phyloP scores from a whole-genome alignment of 1,140 invertebrate genomes.

The Neodiprion lecontei region DNA sequence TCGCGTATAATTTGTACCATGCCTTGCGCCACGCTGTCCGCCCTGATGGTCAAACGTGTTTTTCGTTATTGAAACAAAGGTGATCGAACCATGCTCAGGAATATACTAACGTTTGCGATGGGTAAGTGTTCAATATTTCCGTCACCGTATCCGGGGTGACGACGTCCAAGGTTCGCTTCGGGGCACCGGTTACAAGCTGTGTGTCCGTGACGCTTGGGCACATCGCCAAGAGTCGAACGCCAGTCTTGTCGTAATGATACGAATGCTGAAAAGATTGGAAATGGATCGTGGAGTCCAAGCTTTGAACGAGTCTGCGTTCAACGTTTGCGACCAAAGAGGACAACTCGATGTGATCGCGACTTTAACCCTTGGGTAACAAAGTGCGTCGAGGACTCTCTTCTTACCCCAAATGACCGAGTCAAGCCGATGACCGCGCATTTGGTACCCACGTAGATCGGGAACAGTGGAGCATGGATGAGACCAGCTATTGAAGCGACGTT shows the following conservation, averaged over 20 bases:
- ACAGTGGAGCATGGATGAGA: constrained; percentile 44
- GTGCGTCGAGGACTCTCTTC: not conserved
- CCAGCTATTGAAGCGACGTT: constrained; percentile 51
- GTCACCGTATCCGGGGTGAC: not conserved
- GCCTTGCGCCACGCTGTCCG: constrained; percentile 45
- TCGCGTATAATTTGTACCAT: constrained; percentile 51
- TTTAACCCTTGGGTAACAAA: too few relatives aligned
- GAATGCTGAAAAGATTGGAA: not conserved
- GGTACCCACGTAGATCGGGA: constrained; percentile 58
- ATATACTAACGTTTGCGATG: constrained; percentile 50
- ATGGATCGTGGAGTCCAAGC: too few relatives aligned
- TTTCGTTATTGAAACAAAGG: constrained; percentile 3
- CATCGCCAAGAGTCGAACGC: constrained; percentile 48
- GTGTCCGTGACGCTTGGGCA: constrained; percentile 56
- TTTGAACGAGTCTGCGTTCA: too few relatives aligned
- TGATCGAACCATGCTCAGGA: not conserved
- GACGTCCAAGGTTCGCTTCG: not conserved
- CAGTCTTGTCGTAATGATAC: constrained; percentile 32
- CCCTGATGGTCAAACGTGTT: constrained; percentile 36
- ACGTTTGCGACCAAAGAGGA: too few relatives aligned
- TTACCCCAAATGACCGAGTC: constrained; percentile 50
- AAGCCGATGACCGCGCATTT: constrained; percentile 61
- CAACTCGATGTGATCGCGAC: too few relatives aligned
- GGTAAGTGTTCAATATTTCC: constrained; percentile 46
- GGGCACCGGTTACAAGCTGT: constrained; percentile 20